These are phyloP conservation scores for Trochalopteron elliotii DNA, from an alignment of 2,113 vertebrate species.

Conservation along the genomic window DNA sequence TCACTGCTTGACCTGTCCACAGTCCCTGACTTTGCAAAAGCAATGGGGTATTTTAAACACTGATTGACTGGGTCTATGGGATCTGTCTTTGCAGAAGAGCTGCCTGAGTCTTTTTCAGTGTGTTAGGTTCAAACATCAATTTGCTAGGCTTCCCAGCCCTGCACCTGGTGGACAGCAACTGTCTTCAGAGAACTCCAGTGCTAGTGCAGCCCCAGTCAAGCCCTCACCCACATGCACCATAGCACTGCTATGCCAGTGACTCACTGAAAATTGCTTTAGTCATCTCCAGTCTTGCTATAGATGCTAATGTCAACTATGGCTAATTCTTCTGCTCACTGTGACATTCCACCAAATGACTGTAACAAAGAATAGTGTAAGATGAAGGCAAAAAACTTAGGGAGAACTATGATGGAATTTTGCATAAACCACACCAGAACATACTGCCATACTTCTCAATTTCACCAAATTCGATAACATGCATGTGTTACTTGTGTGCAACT, in stretches of 20 bases:
- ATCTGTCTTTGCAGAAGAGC: neutral
- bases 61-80: neutral
- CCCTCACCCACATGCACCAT: neutral
- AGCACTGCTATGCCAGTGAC: neutral
- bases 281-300: neutral
- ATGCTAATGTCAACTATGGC: neutral
- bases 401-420: neutral
- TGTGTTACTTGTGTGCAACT: neutral
- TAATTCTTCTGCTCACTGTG: neutral
- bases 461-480: fast-evolving
- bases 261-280: neutral
- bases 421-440: neutral
- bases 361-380: neutral
- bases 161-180: neutral
- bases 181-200: neutral
- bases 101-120: neutral
- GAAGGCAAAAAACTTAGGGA: neutral
- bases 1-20: neutral
- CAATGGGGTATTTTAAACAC: neutral
- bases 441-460: neutral
- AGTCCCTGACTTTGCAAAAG: neutral
- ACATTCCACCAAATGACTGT: neutral
- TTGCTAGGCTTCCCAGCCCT: neutral
- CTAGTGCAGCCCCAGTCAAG: neutral
- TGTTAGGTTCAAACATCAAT: neutral